These are phyloP conservation scores for Typhlomys cinereus DNA, from an alignment of 2,113 vertebrate genomes.

Conservation along the genomic window DNA sequence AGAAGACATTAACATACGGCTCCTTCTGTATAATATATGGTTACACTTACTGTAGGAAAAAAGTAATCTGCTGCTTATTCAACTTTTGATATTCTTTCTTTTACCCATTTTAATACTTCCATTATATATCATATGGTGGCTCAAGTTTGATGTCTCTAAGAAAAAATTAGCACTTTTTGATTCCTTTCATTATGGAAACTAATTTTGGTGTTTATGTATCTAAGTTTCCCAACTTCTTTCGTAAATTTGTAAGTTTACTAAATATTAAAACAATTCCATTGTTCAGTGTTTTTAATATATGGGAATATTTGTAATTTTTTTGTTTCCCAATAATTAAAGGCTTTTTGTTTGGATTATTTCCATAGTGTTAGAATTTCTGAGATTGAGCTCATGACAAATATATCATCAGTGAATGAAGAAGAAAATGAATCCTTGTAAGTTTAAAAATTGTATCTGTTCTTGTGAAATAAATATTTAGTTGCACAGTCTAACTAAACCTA, in stretches of 20 bases:
- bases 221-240: neutral
- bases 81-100: neutral
- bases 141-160: slow-evolving; percentile 11
- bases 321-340: neutral
- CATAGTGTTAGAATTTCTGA: neutral
- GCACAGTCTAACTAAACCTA: neutral
- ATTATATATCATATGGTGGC: neutral
- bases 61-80: neutral
- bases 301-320: neutral
- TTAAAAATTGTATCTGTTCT: neutral
- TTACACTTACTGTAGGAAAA: neutral
- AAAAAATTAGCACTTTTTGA: neutral
- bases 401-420: neutral
- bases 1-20: neutral
- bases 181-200: neutral
- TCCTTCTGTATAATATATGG: neutral
- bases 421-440: neutral
- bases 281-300: neutral
- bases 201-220: neutral
- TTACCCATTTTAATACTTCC: neutral
- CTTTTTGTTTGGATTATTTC: neutral
- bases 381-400: neutral
- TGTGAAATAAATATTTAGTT: neutral
- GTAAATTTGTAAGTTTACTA: neutral
- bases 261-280: neutral